phyloP scores from a whole-genome alignment of 2,797 vertebrate species.

The Smutsia temminckii region DNA sequence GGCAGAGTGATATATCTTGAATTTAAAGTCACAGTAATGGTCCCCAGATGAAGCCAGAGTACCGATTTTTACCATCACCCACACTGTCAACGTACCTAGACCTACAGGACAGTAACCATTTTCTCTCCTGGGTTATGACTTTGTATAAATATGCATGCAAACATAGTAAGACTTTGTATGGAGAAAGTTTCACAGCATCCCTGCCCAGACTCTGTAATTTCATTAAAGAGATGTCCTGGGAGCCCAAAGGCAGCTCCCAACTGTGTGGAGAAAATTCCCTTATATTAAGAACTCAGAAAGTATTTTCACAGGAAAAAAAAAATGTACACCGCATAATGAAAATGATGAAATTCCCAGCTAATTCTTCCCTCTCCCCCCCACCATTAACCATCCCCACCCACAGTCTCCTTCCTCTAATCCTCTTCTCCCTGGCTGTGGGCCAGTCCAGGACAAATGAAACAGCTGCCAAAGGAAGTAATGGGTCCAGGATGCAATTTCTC shows the following conservation, averaged over 20 bases:
- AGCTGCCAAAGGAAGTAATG: background rate
- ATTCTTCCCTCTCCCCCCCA: background rate
- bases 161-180: background rate
- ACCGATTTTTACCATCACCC: slow-evolving; percentile 33
- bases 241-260: background rate
- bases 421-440: background rate
- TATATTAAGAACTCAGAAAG: background rate
- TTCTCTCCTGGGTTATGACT: slow-evolving; percentile 20
- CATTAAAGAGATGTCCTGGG: background rate
- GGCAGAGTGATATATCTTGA: slow-evolving; percentile 64
- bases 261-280: background rate
- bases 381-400: background rate
- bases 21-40: slow-evolving; percentile 62
- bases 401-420: background rate
- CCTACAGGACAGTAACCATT: background rate
- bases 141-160: slow-evolving; percentile 26
- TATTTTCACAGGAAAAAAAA: background rate
- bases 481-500: background rate
- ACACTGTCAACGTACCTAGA: background rate
- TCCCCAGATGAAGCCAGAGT: slow-evolving; percentile 38
- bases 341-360: background rate
- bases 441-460: background rate
- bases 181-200: background rate
- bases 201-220: background rate
- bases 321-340: background rate